These are phyloP conservation scores for Oscheius sp. DNA, from an alignment of 2,888 invertebrate species.

Conservation along the genomic window DNA sequence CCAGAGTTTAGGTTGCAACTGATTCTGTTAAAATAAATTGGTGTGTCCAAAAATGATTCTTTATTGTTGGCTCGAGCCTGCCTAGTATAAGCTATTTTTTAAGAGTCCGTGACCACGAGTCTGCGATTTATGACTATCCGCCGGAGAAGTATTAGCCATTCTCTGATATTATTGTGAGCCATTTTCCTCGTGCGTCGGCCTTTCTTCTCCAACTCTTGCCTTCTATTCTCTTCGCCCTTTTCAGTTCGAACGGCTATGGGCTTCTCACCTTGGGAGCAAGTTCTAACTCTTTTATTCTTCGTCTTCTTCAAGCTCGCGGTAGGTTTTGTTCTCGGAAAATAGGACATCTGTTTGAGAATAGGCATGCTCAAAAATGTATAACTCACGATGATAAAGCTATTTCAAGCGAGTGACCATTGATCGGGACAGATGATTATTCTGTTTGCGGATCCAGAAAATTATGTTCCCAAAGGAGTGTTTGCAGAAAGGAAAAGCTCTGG, in stretches of 20 bases:
- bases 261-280: neutral
- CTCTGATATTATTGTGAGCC: slow-evolving; percentile 13
- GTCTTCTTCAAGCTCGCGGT: slow-evolving; percentile 17
- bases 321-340: neutral
- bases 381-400: neutral
- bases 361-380: too few species aligned
- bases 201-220: slow-evolving; percentile 10
- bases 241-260: slow-evolving; percentile 10
- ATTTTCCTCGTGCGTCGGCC: slow-evolving; percentile 5
- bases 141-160: neutral
- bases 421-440: too few species aligned
- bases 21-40: too few species aligned
- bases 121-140: neutral
- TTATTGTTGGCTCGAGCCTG: too few species aligned
- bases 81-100: neutral
- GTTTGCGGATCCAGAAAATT: neutral
- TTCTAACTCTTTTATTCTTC: neutral
- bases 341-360: too few species aligned
- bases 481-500: slow-evolving; percentile 24
- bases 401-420: neutral
- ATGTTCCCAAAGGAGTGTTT: neutral
- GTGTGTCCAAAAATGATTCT: too few species aligned
- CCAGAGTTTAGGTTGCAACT: too few species aligned
- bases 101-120: neutral
- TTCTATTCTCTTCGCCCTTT: slow-evolving; percentile 14